phyloP scores from a whole-genome alignment of 2,797 vertebrate species.

The Tauraco hartlaubi region DNA sequence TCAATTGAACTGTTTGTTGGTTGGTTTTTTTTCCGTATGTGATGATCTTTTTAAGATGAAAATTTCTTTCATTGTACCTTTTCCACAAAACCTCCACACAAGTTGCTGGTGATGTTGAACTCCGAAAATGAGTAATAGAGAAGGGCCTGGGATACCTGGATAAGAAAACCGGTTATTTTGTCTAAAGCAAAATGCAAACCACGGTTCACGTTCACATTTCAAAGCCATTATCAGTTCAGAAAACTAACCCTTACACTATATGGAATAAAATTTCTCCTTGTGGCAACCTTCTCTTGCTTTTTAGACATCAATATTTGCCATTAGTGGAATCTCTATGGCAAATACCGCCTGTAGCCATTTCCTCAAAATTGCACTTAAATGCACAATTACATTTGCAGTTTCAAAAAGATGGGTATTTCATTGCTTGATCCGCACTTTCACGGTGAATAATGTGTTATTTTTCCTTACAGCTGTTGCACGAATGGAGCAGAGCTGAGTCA shows the following conservation, averaged over 20 bases:
- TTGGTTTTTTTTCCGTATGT: accelerated
- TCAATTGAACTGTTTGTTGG: not conserved
- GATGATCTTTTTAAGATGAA: not conserved
- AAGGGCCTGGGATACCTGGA: not conserved
- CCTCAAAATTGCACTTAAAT: slow-evolving; percentile 22
- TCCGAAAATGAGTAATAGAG: not conserved
- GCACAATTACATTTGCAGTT: not conserved
- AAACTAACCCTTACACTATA: not conserved
- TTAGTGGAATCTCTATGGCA: not conserved
- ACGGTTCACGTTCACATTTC: not conserved
- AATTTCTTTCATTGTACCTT: not conserved
- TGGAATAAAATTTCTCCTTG: not conserved
- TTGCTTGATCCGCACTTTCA: not conserved
- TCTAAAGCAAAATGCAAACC: not conserved
- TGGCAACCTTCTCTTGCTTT: not conserved
- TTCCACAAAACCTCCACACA: not conserved
- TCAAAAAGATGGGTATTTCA: not conserved
- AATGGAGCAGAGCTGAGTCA: not conserved
- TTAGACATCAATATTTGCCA: not conserved
- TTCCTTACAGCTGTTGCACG: not conserved
- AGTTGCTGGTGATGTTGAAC: not conserved
- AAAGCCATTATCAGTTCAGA: not conserved
- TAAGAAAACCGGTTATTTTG: not conserved
- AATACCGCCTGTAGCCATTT: not conserved
- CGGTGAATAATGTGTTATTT: not conserved